Conservation (phyloP, 2,888 invertebrate species). For the Cataglyphis cursor region DNA sequence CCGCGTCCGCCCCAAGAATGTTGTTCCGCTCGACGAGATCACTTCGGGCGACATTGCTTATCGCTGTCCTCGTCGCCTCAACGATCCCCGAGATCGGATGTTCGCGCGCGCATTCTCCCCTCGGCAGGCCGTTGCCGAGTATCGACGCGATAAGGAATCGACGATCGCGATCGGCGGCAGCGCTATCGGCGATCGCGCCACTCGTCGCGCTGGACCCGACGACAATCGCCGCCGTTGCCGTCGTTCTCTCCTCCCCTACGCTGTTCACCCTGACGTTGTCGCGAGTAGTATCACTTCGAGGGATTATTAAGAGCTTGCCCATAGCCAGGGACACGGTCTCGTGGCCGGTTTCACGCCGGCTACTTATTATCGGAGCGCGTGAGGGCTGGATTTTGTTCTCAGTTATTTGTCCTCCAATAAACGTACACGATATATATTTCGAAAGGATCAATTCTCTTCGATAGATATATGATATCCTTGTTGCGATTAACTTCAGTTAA, state of each 20-base stretch:
- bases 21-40: neutral
- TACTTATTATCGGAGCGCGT: conserved; percentile 5
- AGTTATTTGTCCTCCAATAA: neutral
- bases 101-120: neutral
- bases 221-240: conserved; percentile 27
- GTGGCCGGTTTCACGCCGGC: conserved; percentile 69
- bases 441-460: neutral
- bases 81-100: neutral
- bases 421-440: too few relatives aligned
- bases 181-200: conserved; percentile 33
- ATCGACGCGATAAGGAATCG: conserved; percentile 15
- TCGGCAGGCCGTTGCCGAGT: neutral
- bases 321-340: conserved; percentile 83
- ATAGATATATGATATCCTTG: neutral
- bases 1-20: conserved; percentile 40
- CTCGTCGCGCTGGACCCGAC: conserved; percentile 14
- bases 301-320: conserved; percentile 83
- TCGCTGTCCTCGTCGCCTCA: neutral
- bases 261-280: conserved; percentile 51
- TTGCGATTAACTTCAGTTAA: neutral
- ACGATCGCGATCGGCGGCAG: conserved; percentile 44
- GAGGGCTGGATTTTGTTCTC: neutral
- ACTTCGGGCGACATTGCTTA: neutral
- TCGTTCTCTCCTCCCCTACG: conserved; percentile 48
- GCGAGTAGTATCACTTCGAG: conserved; percentile 68